A percentile compares a stretch with the other conserved stretches of the same genome.
Evolutionary conservation across 2,113 vertebrate species (phyloP).

Genomic region (Casuarius casuarius): DNA sequence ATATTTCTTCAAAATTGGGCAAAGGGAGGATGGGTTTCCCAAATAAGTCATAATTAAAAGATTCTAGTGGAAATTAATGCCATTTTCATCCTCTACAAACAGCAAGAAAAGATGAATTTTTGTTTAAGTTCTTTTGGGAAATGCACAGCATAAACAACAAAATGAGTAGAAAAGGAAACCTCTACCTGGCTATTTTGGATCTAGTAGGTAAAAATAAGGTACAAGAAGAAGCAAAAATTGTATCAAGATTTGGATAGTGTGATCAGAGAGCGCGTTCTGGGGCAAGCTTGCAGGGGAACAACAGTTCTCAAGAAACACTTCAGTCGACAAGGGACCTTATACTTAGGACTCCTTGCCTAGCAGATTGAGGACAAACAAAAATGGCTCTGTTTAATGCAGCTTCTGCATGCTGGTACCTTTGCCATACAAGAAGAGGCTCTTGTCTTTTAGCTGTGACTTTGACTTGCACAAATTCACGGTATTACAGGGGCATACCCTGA

Average conservation of each 20-base stretch:
- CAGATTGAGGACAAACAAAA: background rate
- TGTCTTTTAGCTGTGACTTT: background rate
- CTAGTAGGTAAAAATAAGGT: background rate
- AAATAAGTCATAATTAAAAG: background rate
- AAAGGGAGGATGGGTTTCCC: background rate
- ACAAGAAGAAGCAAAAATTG: background rate
- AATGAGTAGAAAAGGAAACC: background rate
- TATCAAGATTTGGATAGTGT: rapidly evolving
- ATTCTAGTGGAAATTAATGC: background rate
- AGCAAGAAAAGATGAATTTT: background rate
- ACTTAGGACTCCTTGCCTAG: background rate
- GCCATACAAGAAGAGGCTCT: rapidly evolving
- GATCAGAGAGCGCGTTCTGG: background rate
- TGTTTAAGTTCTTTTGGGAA: background rate
- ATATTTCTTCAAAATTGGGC: background rate
- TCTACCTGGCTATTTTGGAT: background rate
- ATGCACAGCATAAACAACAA: background rate
- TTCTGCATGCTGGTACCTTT: background rate
- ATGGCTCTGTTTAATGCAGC: background rate
- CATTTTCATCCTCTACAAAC: background rate
- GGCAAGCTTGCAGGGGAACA: background rate
- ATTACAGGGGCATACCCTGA: rapidly evolving
- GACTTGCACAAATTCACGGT: rapidly evolving
- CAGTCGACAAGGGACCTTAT: rapidly evolving
- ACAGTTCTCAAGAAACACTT: background rate